A percentile compares a stretch with the other conserved stretches of the same genome.
phyloP scores from a whole-genome alignment of 2,888 invertebrate species.

The Xestobium rufovillosum region DNA sequence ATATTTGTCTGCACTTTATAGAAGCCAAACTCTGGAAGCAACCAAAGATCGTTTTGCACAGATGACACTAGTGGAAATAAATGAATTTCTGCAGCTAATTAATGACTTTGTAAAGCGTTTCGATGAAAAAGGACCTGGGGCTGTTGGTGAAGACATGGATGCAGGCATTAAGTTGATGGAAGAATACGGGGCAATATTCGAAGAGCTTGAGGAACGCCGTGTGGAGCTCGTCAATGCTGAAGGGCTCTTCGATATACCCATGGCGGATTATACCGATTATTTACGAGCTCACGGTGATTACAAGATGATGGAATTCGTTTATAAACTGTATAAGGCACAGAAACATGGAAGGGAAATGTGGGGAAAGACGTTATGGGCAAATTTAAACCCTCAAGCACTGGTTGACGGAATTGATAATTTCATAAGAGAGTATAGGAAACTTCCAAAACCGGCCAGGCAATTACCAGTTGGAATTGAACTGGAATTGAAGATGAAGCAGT shows the following conservation, averaged over 20 bases:
- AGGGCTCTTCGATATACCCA: conserved; percentile 77
- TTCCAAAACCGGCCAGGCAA: conserved; percentile 56
- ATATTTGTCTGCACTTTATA: conserved; percentile 60
- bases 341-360: conserved; percentile 69
- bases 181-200: conserved; percentile 59
- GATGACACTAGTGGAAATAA: conserved; percentile 69
- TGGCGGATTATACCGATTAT: conserved; percentile 76
- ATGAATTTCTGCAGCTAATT: conserved; percentile 55
- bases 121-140: conserved; percentile 68
- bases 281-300: conserved; percentile 56
- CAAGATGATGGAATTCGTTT: conserved; percentile 61
- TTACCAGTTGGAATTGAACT: conserved; percentile 60
- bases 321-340: conserved; percentile 70
- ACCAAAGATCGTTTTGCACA: conserved; percentile 84
- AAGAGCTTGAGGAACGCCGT: conserved; percentile 58
- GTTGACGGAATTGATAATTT: conserved; percentile 81
- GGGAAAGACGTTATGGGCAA: conserved; percentile 82
- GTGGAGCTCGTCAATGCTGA: conserved; percentile 64
- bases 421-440: conserved; percentile 67
- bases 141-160: conserved; percentile 72
- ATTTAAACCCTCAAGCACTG: conserved; percentile 76
- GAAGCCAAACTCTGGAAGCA: conserved; percentile 61
- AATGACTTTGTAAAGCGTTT: conserved; percentile 67
- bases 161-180: conserved; percentile 63
- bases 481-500: conserved; percentile 80